Evolutionary conservation across 1,140 invertebrate genomes (phyloP).

Genomic region (Lamellibrachia luymesi): DNA sequence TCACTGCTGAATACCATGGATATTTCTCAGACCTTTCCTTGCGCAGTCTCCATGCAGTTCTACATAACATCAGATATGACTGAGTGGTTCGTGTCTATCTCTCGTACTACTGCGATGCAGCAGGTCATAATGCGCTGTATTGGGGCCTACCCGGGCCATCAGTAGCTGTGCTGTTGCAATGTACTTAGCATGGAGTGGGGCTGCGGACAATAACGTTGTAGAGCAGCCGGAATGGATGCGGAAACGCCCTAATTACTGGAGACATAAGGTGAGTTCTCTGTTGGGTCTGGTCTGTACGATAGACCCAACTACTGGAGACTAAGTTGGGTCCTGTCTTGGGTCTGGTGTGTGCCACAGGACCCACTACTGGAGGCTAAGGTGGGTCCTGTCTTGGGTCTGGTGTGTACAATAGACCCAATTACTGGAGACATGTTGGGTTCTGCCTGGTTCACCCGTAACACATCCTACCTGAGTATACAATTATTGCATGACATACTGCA

Average conservation of each 20-base stretch:
- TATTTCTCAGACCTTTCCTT: background rate
- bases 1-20: background rate
- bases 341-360: background rate
- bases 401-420: background rate
- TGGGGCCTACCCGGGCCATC: background rate
- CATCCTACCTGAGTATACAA: too few species aligned
- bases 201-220: background rate
- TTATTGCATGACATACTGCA: too few species aligned
- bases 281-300: background rate
- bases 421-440: background rate
- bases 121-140: background rate
- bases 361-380: background rate
- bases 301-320: background rate
- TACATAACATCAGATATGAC: background rate
- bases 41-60: background rate
- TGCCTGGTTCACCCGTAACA: background rate
- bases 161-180: background rate
- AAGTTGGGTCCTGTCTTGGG: background rate
- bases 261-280: background rate
- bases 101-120: background rate
- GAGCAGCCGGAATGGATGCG: background rate
- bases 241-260: background rate
- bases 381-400: background rate
- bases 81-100: background rate
- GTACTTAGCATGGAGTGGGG: background rate